Evolutionary conservation across 2,888 invertebrate species (phyloP), one percentile per base, ranked within the genome.

Genomic region (Mechanitis messenoides): DNA sequence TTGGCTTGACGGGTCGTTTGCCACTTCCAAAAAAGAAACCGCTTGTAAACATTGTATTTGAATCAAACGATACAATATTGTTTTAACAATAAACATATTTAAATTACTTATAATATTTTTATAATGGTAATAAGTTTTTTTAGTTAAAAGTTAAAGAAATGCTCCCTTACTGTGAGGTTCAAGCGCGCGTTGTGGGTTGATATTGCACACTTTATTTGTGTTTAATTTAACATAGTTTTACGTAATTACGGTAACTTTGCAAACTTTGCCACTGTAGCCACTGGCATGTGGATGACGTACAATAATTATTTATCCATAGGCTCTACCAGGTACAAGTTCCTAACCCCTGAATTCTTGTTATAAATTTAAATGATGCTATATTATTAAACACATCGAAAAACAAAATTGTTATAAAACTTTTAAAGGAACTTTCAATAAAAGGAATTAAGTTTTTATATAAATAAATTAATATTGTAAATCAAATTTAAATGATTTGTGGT

Each of bases 171-270:
- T 20, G 20, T 20, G 20, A 20, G 20, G 20, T 20, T 20, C 20
- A 20, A 20, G 20, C 20, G 20, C 20, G 20, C 20, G 20, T 0
- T 20, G 20, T 20, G 20, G 20, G 20, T 20, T 20, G 20, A 20
- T 20, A 20, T 20, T 20, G 20, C 65, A 45, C 50, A 63, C 58
- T 63, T 61, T 63, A 38, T 12, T n/a, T 47, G 6, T 62, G 69
- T 68, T 72, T 71, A 68, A 70, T 71, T 71, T 66, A 67, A 66
- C 69, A 70, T 71, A 71, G 72, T 71, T 71, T 69, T 68, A 67
- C 66, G 54, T 56, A 57, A 50, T 61, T 63, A 61, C 57, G 64
- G 64, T 64, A 64, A 66, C 63, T 69, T 35, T 60, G 58, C 56
- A 59, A 71, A 68, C 60, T 69, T 64, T 63, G 55, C 56, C 20